These are phyloP conservation scores for Eilema sororculum DNA, from an alignment of 2,888 invertebrate genomes.

Conservation along the genomic window DNA sequence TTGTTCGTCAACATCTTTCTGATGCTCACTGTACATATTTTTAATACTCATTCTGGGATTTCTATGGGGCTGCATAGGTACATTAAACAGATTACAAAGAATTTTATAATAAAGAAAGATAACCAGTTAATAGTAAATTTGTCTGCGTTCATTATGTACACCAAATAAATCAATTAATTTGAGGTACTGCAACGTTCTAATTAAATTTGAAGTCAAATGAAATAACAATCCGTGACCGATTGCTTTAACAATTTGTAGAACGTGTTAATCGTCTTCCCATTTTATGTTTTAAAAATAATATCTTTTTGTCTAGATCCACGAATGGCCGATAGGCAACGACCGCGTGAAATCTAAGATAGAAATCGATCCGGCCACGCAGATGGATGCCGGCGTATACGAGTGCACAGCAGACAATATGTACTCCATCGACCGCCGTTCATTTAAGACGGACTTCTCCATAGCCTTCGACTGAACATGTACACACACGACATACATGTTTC, in stretches of 20 bases:
- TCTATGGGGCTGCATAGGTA: too few species aligned
- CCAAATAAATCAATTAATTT: too few species aligned
- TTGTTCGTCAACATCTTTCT: too few species aligned
- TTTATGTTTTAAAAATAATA: background rate
- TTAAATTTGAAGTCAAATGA: background rate
- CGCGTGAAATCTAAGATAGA: conserved; percentile 96
- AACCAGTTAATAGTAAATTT: too few species aligned
- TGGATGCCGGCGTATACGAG: conserved; percentile 98
- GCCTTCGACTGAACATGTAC: conserved; percentile 90
- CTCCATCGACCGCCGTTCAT: conserved; percentile 95
- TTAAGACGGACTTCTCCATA: conserved; percentile 97
- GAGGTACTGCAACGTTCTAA: background rate
- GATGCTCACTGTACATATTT: too few species aligned
- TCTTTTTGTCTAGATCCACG: conserved; percentile 90
- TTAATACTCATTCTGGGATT: too few species aligned
- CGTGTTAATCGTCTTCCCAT: background rate
- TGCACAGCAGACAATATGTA: conserved; percentile 98
- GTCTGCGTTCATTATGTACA: too few species aligned
- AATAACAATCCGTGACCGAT: background rate
- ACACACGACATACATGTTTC: conserved; percentile 37
- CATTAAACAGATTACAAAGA: too few species aligned
- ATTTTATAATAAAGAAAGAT: too few species aligned
- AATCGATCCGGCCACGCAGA: conserved; percentile 97
- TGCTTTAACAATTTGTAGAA: background rate
- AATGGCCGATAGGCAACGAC: conserved; percentile 94